phyloP scores from a whole-genome alignment of 23 tunicate genomes.

The Clavelina lepadiformis region DNA sequence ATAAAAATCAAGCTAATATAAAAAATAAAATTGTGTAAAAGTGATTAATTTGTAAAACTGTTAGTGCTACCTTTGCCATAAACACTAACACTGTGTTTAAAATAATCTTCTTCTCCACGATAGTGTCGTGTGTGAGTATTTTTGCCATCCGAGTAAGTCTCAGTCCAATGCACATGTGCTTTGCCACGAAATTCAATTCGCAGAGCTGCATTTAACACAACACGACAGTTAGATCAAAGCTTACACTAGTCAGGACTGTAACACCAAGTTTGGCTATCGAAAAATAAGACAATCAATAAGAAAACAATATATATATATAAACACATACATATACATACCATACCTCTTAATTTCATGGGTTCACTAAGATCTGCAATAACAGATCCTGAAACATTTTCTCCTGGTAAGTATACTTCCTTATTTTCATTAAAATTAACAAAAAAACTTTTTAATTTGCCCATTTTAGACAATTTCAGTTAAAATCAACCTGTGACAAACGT shows the following conservation, averaged over 20 bases:
- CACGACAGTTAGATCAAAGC: background rate
- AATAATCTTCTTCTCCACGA: slow-evolving; percentile 42
- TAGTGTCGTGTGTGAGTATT: slow-evolving; percentile 31
- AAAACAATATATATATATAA: too few relatives aligned
- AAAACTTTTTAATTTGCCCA: slow-evolving; percentile 35
- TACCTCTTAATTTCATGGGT: slow-evolving; percentile 65
- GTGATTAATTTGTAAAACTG: too few relatives aligned
- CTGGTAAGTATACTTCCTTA: slow-evolving; percentile 32
- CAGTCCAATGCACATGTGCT: slow-evolving; percentile 71
- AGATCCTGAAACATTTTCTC: slow-evolving; percentile 35
- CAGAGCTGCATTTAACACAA: too few relatives aligned
- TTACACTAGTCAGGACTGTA: too few relatives aligned
- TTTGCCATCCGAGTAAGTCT: slow-evolving; percentile 34
- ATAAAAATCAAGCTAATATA: too few relatives aligned
- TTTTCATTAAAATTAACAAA: slow-evolving; percentile 22
- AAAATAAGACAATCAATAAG: too few relatives aligned
- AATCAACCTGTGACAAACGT: too few relatives aligned
- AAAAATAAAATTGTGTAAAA: too few relatives aligned
- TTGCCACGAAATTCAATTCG: slow-evolving; percentile 42
- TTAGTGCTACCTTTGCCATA: slow-evolving; percentile 55
- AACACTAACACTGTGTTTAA: slow-evolving; percentile 27
- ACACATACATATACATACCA: too few relatives aligned
- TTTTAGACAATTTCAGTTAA: too few relatives aligned
- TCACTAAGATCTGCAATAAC: slow-evolving; percentile 25
- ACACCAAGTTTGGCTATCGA: too few relatives aligned